Base-by-base conservation (phyloP, 2,113 vertebrate species). In the Gavia stellata region DNA sequence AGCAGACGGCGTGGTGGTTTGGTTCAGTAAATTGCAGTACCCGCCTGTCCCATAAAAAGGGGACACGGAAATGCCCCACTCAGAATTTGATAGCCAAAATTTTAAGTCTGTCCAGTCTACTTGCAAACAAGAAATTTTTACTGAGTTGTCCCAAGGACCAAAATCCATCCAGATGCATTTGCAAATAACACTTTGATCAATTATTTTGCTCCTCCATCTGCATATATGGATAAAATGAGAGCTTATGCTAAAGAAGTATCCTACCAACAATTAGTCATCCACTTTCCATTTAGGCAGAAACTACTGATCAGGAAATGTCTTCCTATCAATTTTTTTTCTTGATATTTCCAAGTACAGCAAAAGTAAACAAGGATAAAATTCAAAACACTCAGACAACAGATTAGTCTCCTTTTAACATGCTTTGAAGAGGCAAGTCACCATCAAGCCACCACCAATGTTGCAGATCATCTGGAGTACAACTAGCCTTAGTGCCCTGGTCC, bases 331-430 rank as follows among this genome's bases (percentile, higher is more conserved):
- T 94, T 85, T 83, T 94, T 28, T 73, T 29, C 92, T 93, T 89
- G 38, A 38, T 91, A 91, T 95, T 88, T 81, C 42, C 82, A 62
- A 91, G 19, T 47, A 84, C 70, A 92, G 62, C 73, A 97, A 95
- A 97, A 98, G 73, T 93, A 92, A 97, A 86, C 66, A 91, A 88
- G 6, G 28, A 95, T 83, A 93, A 95, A 95, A 95, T 95, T 93
- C 92, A 91, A 90, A 82, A 70, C 88, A 81, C 50, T 81, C 61
- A 77, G 36, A 72, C 16, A 33, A 75, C 80, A 90, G 63, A 75
- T 95, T 33, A 75, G 28, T 33, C 82, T 63, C 42, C 68, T 90
- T 93, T 92, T 94, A 90, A 81, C 5, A 28, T n/a, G 66, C 21
- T n/a, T 68, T 73, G 58, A 71, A 58, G 45, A 81, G 26, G 52